Conservation (phyloP, 1,140 invertebrate genomes). For the Muscidifurax raptorellus region DNA sequence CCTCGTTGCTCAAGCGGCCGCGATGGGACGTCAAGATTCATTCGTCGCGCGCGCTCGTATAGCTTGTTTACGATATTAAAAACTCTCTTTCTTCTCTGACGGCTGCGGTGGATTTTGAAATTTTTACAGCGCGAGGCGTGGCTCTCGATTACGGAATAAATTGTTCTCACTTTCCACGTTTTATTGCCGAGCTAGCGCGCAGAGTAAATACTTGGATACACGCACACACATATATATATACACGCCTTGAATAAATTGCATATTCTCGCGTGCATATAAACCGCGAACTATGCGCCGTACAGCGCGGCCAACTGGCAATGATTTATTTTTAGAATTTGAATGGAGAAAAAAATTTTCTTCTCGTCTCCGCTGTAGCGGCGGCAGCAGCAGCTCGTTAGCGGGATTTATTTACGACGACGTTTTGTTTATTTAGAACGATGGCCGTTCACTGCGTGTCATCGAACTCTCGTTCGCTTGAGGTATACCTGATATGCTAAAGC, state of each 20-base stretch:
- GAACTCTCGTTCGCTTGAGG: neutral
- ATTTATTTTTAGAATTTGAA: conserved; percentile 7
- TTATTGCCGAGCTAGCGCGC: neutral
- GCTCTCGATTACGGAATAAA: conserved; percentile 14
- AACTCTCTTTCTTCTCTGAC: neutral
- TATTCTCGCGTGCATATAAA: neutral
- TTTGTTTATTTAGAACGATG: neutral
- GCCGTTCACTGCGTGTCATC: neutral
- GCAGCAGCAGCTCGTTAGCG: neutral
- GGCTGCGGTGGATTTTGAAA: conserved; percentile 17
- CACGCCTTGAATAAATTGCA: conserved; percentile 7
- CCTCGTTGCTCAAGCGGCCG: neutral
- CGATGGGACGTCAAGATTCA: conserved; percentile 34
- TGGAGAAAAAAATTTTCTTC: neutral
- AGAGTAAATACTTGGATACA: neutral
- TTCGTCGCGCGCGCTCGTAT: neutral
- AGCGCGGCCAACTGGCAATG: neutral
- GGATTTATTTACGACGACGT: neutral
- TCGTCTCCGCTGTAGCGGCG: neutral
- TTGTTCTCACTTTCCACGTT: conserved; percentile 23
- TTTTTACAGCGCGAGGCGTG: neutral
- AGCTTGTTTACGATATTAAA: conserved; percentile 16
- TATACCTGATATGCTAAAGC: neutral
- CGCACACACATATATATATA: neutral
- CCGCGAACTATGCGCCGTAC: neutral